These are phyloP conservation scores for Microcebus murinus DNA, from an alignment of 2,113 vertebrate genomes.

Conservation along the genomic window DNA sequence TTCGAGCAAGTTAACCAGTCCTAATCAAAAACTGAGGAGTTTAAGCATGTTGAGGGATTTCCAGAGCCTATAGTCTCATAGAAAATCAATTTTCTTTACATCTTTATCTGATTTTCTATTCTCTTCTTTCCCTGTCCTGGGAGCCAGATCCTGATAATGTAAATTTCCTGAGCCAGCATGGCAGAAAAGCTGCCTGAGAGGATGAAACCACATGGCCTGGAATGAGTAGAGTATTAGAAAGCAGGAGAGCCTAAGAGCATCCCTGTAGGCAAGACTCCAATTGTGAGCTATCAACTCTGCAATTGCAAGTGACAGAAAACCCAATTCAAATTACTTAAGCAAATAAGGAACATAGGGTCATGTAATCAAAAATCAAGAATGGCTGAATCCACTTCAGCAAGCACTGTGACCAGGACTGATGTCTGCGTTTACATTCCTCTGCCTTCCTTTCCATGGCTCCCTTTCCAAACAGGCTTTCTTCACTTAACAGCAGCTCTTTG, in stretches of 20 bases:
- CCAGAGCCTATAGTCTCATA: not conserved
- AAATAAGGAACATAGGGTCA: not conserved
- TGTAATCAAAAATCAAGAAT: not conserved
- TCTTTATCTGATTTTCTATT: constrained; percentile 4
- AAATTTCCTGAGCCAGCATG: not conserved
- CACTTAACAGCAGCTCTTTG: not conserved
- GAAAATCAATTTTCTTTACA: not conserved
- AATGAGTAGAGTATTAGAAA: not conserved
- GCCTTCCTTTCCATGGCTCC: not conserved
- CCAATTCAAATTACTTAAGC: not conserved
- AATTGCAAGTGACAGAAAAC: not conserved
- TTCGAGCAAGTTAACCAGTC: not conserved
- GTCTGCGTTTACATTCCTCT: not conserved
- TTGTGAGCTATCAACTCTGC: not conserved
- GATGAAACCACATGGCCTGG: not conserved
- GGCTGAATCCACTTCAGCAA: not conserved
- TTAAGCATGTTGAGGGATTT: not conserved
- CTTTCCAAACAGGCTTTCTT: not conserved
- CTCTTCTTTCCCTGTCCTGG: not conserved
- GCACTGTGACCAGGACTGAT: not conserved
- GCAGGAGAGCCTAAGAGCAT: not conserved
- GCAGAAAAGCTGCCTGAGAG: not conserved
- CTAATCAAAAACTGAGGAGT: not conserved
- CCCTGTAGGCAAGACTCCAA: not conserved
- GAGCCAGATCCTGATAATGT: not conserved